Base-by-base conservation (phyloP, 1,140 invertebrate species). In the Eupristina koningsbergeri region DNA sequence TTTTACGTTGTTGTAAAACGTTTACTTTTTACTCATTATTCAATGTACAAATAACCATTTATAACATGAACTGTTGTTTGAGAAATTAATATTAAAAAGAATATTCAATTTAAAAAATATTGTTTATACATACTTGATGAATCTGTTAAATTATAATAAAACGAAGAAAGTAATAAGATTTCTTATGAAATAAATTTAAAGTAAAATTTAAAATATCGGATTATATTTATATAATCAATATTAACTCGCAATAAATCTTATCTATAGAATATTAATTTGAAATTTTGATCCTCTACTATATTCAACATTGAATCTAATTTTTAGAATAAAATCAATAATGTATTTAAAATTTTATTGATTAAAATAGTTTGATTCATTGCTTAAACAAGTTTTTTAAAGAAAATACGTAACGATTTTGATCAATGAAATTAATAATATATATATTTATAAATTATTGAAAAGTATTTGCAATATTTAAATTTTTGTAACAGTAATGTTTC, bases 21-120 rank as follows among this genome's bases (percentile, higher is more conserved):
- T 67, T 64, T 67, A 67, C 64, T 67, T 64, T 67, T 15, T 67
- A 67, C 36, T 67, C 8, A 67, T 67, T 34, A 36, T 9, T 67
- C 34, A 67, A 67, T 36, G 31, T 67, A 67, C 31, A 67, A 67
- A 67, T 67, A 67, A 67, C 19, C 31, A 15, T 67, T 31, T 67
- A 36, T 34, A 36, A 36, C 64, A 36, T 67, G 19, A 67, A 67
- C 31, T 39, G 64, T 0, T 67, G 17, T 67, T 67, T 17, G 15
- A 67, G 31, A 67, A 67, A 8, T 67, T 17, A n/a, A 36, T 29
- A 67, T 67, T 64, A 31, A 36, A 67, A 67, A 67, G 9, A n/a
- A 67, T 67, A 58, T 67, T 67, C 61, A 64, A 15, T 29, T n/a
- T 15, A 64, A 34, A 34, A 9, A 3, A 17, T 15, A 64, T 64